A percentile compares a stretch with the other conserved stretches of the same genome.
phyloP scores from a whole-genome alignment of 2,113 vertebrate genomes.

The Takifugu flavidus region DNA sequence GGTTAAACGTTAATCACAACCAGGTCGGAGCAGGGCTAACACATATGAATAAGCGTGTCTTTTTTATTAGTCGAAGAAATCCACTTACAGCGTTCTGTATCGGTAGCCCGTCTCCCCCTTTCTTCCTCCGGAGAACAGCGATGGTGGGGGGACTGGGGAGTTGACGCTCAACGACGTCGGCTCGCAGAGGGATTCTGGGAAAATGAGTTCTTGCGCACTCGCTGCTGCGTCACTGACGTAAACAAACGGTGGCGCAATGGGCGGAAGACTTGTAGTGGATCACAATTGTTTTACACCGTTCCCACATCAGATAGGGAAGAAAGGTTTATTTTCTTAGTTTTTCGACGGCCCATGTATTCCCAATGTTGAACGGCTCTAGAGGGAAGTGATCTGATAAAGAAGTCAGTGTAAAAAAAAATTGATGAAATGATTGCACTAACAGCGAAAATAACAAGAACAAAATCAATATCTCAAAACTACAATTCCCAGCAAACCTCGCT shows the following conservation, averaged over 20 bases:
- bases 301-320: too few species aligned
- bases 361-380: too few species aligned
- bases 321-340: too few species aligned
- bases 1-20: conserved; percentile 55
- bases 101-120: conserved; percentile 74
- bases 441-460: not conserved
- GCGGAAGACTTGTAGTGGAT: too few species aligned
- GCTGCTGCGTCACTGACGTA: too few species aligned
- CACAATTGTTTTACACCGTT: too few species aligned
- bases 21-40: conserved; percentile 41
- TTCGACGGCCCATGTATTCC: too few species aligned
- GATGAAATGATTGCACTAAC: too few species aligned
- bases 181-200: conserved; percentile 62
- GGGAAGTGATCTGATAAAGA: not conserved
- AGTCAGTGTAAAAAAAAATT: not conserved
- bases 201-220: conserved; percentile 50
- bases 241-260: too few species aligned
- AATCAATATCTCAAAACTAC: conserved; percentile 38
- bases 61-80: conserved; percentile 55
- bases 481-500: conserved; percentile 11
- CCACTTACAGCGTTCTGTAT: conserved; percentile 67
- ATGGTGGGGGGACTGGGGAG: conserved; percentile 71
- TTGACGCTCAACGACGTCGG: conserved; percentile 70
- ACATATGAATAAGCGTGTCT: conserved; percentile 29
- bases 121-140: conserved; percentile 74